phyloP scores from a whole-genome alignment of 2,797 vertebrate genomes.

The Hafferia zeledoni region DNA sequence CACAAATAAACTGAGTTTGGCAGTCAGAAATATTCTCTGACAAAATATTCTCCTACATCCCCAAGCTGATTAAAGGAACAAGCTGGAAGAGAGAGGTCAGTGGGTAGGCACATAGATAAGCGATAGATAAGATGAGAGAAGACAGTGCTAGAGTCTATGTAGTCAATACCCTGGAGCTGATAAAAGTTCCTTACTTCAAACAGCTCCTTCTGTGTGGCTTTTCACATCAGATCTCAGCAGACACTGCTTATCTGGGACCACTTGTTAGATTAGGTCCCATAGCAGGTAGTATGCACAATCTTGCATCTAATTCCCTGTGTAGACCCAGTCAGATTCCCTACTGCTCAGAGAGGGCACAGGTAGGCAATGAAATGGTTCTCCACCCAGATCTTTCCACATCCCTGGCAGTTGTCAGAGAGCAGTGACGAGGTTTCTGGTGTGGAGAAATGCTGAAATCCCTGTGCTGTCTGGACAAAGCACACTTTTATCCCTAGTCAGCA shows the following conservation, averaged over 20 bases:
- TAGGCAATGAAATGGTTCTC: background rate
- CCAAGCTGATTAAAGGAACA: conserved; percentile 47
- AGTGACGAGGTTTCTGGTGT: background rate
- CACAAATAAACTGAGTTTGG: conserved; percentile 63
- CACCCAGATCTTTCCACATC: background rate
- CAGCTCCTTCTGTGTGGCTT: background rate
- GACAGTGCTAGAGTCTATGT: background rate
- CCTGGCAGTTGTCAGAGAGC: background rate
- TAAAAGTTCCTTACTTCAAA: conserved; percentile 21
- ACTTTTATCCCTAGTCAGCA: background rate
- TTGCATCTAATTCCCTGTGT: background rate
- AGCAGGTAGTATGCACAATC: background rate
- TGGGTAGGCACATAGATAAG: conserved; percentile 27
- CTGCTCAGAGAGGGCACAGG: background rate
- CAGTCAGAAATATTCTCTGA: conserved; percentile 47
- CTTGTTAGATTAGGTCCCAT: conserved; percentile 23
- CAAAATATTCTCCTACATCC: conserved; percentile 39
- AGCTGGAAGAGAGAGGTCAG: conserved; percentile 39
- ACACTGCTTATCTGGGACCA: conserved; percentile 23
- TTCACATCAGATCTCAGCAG: conserved; percentile 34
- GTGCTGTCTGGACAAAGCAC: background rate
- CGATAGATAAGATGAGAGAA: conserved; percentile 42
- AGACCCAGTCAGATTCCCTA: background rate
- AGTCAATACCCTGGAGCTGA: conserved; percentile 36
- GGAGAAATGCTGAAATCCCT: background rate